phyloP scores from a whole-genome alignment of 2,888 invertebrate genomes.

The Dendrolimus houi region DNA sequence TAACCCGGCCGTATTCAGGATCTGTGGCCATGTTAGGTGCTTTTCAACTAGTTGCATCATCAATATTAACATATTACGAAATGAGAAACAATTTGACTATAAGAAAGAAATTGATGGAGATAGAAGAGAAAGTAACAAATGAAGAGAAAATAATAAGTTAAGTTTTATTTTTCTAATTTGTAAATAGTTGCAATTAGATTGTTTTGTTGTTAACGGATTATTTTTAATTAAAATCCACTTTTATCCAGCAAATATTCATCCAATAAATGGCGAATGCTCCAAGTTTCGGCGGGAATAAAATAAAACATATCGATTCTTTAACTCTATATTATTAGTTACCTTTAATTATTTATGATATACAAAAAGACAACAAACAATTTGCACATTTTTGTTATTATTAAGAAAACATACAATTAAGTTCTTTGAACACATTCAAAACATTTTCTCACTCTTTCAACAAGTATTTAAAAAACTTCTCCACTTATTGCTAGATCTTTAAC shows the following conservation, averaged over 20 bases:
- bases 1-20: constrained; percentile 72
- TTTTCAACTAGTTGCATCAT: constrained; percentile 71
- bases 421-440: constrained; percentile 45
- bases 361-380: constrained; percentile 47
- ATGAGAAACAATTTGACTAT: constrained; percentile 63
- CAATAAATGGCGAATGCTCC: no score
- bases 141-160: no score
- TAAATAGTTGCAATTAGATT: no score
- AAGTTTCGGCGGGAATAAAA: constrained; percentile 5
- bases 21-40: constrained; percentile 61
- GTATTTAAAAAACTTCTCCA: not conserved
- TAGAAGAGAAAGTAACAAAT: constrained; percentile 29
- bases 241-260: no score
- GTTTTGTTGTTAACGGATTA: no score
- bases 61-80: constrained; percentile 79
- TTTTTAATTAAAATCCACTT: no score
- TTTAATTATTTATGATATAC: constrained; percentile 46
- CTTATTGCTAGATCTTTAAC: not conserved
- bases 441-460: not conserved
- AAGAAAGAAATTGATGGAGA: constrained; percentile 43
- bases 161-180: no score
- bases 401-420: constrained; percentile 10
- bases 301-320: constrained; percentile 17
- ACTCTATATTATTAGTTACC: constrained; percentile 20
- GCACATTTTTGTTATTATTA: constrained; percentile 20